Percentiles rank a stretch among this genome's conserved stretches.
These are phyloP conservation scores for Operophtera brumata DNA, from an alignment of 2,888 invertebrate genomes.

Conservation along the genomic window DNA sequence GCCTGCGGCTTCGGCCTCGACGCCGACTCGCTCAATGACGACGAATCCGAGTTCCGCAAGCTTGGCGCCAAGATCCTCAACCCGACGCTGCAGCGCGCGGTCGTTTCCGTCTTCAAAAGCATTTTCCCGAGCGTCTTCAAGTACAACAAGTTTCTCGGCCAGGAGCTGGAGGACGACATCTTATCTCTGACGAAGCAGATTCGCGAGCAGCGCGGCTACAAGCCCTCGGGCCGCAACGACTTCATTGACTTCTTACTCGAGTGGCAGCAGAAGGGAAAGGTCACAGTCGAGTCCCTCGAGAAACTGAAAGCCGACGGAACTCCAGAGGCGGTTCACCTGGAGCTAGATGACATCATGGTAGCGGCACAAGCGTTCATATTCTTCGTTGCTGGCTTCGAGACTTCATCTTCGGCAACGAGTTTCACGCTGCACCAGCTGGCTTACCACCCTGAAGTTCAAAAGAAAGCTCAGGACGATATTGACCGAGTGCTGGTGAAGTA, in stretches of 20 bases:
- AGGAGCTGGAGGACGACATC: slow-evolving; percentile 47
- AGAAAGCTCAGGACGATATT: slow-evolving; percentile 51
- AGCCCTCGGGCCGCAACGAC: slow-evolving; percentile 54
- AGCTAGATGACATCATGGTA: slow-evolving; percentile 46
- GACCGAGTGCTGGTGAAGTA: slow-evolving; percentile 48
- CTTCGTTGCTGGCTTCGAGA: slow-evolving; percentile 73
- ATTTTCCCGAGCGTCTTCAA: slow-evolving; percentile 50
- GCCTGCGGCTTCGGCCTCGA: slow-evolving; percentile 61
- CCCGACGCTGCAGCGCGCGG: slow-evolving; percentile 26
- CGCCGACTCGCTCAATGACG: slow-evolving; percentile 52
- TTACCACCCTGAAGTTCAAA: slow-evolving; percentile 51
- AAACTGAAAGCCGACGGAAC: slow-evolving; percentile 43
- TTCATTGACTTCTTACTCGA: slow-evolving; percentile 55
- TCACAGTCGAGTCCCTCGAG: slow-evolving; percentile 48
- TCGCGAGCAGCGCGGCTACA: slow-evolving; percentile 38
- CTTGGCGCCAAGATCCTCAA: slow-evolving; percentile 52
- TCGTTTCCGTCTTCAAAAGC: slow-evolving; percentile 42
- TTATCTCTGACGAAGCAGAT: slow-evolving; percentile 15
- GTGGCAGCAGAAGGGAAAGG: slow-evolving; percentile 44
- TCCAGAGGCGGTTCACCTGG: slow-evolving; percentile 40
- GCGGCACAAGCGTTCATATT: slow-evolving; percentile 62
- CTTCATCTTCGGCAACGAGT: slow-evolving; percentile 68
- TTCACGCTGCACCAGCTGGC: slow-evolving; percentile 62
- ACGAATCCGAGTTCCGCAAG: slow-evolving; percentile 52
- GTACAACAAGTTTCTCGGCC: slow-evolving; percentile 38